Evolutionary conservation across 2,888 invertebrate genomes (phyloP), one percentile per base, ranked within the genome.

Genomic region (Drepanosiphum platanoidis): DNA sequence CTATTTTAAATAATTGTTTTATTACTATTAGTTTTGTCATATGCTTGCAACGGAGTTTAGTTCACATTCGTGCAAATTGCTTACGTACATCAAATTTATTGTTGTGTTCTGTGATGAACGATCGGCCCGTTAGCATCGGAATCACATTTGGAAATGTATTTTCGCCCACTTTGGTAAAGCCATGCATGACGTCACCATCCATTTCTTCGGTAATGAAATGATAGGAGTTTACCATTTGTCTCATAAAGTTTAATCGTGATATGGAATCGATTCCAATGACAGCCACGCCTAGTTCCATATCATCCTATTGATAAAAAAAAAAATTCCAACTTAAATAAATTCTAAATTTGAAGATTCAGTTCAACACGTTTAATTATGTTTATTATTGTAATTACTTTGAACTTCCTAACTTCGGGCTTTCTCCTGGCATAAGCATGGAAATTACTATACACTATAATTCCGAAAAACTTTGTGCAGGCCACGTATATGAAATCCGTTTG

Each of bases 81-180:
- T 87, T 72, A 27, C 42, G 46, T 79, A 86, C 86, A 86, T 87
- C 83, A 70, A 86, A 87, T 22, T 70, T 70, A 77, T 87, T 75
- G 11, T 78, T 80, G 5, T 80, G 86, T 9, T 86, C 72, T 2
- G 74, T 72, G 15, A 86, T 82, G 8, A 86, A 66, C 1, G 87
- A 84, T 27, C 87, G 79, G 5, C 91, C 91, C 3, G 90, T 89
- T 2, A 91, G 88, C 87, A 91, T 88, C 0, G 91, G 90, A 11
- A 90, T 88, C 58, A 91, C 89, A 87, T 92, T 92, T 0, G 91
- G 91, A 87, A 90, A 91, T 0, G 91, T 91, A 87, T 91, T 92
- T 87, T 91, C 91, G 2, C 90, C 92, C n/a, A 91, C 90, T 88
- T 91, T 92, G 87, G 90, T 91, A 81, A 88, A 88, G 0, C 90